Percentiles rank a stretch among this genome's conserved stretches.
phyloP scores from a whole-genome alignment of 2,888 invertebrate species.

The Polymixis flavicincta region DNA sequence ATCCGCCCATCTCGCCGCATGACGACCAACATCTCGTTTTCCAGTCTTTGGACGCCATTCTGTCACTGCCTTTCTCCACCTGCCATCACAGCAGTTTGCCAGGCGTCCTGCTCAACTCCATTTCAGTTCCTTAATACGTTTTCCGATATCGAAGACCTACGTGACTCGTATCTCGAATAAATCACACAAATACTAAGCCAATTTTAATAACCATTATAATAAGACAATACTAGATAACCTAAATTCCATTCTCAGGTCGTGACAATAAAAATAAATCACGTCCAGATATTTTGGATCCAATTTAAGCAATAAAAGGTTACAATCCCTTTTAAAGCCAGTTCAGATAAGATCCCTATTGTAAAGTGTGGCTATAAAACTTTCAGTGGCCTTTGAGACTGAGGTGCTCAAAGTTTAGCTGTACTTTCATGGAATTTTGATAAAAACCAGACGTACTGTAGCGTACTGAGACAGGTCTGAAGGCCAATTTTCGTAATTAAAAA shows the following conservation, averaged over 20 bases:
- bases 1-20: no score
- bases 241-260: conserved; percentile 26
- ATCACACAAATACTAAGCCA: background rate
- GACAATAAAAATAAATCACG: conserved; percentile 47
- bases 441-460: no score
- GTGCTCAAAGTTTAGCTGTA: conserved; percentile 24
- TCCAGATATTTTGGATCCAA: conserved; percentile 53
- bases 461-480: no score
- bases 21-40: no score
- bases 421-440: background rate
- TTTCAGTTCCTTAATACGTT: no score
- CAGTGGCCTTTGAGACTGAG: conserved; percentile 27
- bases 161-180: background rate
- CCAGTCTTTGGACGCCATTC: no score
- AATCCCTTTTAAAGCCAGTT: conserved; percentile 49
- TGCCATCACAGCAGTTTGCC: no score
- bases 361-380: conserved; percentile 54
- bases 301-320: conserved; percentile 60
- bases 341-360: conserved; percentile 61
- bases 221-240: conserved; percentile 6
- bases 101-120: no score
- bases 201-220: background rate
- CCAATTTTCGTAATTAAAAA: no score
- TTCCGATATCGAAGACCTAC: no score
- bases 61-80: no score